Evolutionary conservation across 1,140 invertebrate species (phyloP), one percentile per base, ranked within the genome.

Genomic region (Drosophila azteca): DNA sequence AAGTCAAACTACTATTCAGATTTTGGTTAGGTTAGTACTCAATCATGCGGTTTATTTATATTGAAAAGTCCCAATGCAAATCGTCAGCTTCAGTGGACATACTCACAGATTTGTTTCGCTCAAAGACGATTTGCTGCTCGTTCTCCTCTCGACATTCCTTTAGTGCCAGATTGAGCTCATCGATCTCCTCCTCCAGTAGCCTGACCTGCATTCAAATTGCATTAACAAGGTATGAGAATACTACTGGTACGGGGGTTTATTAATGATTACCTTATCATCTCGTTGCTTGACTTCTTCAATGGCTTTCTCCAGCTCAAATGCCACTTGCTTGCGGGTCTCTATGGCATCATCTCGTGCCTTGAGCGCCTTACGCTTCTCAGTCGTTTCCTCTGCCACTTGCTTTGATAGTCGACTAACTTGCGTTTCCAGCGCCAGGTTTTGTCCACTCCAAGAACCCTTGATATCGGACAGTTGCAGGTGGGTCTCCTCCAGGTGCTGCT

Each of bases 391-490:
- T 1, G 95, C 96, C 1, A 96, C 96, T 82, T 96, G 96, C 61
- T 95, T 93, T 55, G 95, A 96, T 31, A 96, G 90, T 46, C 96
- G 93, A 55, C 95, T 90, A 43, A 96, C 95, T 93, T 98, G 96
- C 5, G 96, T 96, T 91, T 97, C 97, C 9, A 97, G 90, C 5
- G 95, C 95, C 5, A 96, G 95, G 73, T 97, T 97, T 90, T 97
- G 97, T 24, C 95, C 95, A 79, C 96, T 97, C 97, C 96, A 97
- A 0, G 96, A 96, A 2, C 96, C 96, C 90, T 97, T 97, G 67
- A 97, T 96, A 77, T 97, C 96, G 0, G 96, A 95, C 1, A 98
- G 90, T 90, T 97, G 96, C 67, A 97, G 92, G 84, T 97, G 95
- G 0, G 96, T 94, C 84, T 98, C 97, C 73, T 97, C 95, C 20